Percentiles rank a stretch among this genome's conserved stretches.
phyloP scores from a whole-genome alignment of 2,888 invertebrate genomes.

The Noctua janthina region DNA sequence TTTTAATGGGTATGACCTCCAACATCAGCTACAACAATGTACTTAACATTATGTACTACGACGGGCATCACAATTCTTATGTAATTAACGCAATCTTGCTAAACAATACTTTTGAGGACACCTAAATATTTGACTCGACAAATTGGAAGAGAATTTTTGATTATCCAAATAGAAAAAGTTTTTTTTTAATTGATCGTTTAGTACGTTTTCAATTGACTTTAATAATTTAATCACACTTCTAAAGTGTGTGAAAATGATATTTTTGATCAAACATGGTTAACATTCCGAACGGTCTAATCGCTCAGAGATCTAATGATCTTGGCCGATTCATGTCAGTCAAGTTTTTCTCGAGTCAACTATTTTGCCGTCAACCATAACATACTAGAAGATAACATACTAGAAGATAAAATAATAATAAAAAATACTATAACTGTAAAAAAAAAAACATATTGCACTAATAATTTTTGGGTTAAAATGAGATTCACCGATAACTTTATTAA shows the following conservation, averaged over 20 bases:
- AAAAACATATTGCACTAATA: constrained; percentile 58
- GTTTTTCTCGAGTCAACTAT: constrained; percentile 25
- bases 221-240: background rate
- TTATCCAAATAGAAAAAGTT: no score
- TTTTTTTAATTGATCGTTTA: constrained; percentile 11
- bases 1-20: constrained; percentile 88
- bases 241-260: background rate
- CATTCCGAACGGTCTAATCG: background rate
- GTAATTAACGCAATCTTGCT: constrained; percentile 42
- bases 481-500: constrained; percentile 53
- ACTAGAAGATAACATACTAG: constrained; percentile 31
- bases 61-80: constrained; percentile 75
- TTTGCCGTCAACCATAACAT: constrained; percentile 22
- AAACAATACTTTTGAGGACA: constrained; percentile 17
- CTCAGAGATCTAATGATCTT: background rate
- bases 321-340: background rate
- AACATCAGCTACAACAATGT: constrained; percentile 83
- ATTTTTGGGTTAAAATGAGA: constrained; percentile 69
- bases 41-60: constrained; percentile 72
- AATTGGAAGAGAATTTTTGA: background rate
- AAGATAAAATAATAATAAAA: constrained; percentile 16
- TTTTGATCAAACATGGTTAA: background rate
- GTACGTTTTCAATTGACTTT: constrained; percentile 23
- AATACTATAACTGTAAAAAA: constrained; percentile 35
- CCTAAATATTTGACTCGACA: constrained; percentile 33